Percentiles rank a stretch among this genome's conserved stretches.
These are phyloP conservation scores for Nomada fabriciana DNA, from an alignment of 2,888 invertebrate genomes.

Conservation along the genomic window DNA sequence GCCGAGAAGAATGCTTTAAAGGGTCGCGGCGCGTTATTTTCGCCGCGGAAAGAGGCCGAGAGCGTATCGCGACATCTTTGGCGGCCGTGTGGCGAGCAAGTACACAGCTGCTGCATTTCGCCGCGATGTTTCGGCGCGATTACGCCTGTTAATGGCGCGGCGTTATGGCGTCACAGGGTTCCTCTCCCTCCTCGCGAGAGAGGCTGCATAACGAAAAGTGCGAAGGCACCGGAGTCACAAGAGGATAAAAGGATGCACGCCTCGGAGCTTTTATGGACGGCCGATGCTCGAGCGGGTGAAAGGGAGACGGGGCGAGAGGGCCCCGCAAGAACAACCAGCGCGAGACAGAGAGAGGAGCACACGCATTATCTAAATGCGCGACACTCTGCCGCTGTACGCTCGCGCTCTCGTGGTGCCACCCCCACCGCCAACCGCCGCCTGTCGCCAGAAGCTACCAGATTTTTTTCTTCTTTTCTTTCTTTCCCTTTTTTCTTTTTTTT, in stretches of 20 bases:
- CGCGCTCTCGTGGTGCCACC: conserved; percentile 52
- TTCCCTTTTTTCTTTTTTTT: background rate
- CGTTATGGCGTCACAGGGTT: conserved; percentile 67
- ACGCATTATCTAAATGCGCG: conserved; percentile 83
- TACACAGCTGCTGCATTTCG: conserved; percentile 50
- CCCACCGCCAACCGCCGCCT: conserved; percentile 28
- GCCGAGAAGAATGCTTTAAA: background rate
- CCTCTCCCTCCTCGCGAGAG: conserved; percentile 39
- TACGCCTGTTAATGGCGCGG: conserved; percentile 80
- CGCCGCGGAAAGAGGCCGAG: conserved; percentile 14
- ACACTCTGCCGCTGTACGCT: conserved; percentile 72
- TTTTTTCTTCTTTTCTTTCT: conserved; percentile 26
- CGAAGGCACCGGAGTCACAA: conserved; percentile 80
- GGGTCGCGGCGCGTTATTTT: background rate
- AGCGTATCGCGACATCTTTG: conserved; percentile 15
- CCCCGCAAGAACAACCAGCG: conserved; percentile 46
- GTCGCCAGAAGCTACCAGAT: conserved; percentile 54
- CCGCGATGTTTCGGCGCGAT: conserved; percentile 79
- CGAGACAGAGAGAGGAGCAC: conserved; percentile 62
- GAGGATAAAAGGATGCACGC: conserved; percentile 84
- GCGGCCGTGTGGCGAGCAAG: background rate
- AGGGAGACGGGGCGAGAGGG: conserved; percentile 64
- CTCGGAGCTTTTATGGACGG: conserved; percentile 79
- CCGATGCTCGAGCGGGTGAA: conserved; percentile 68
- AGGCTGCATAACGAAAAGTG: conserved; percentile 70